These are phyloP conservation scores for Pongo abelii DNA, from an alignment of 2,113 vertebrate genomes.

Conservation along the genomic window DNA sequence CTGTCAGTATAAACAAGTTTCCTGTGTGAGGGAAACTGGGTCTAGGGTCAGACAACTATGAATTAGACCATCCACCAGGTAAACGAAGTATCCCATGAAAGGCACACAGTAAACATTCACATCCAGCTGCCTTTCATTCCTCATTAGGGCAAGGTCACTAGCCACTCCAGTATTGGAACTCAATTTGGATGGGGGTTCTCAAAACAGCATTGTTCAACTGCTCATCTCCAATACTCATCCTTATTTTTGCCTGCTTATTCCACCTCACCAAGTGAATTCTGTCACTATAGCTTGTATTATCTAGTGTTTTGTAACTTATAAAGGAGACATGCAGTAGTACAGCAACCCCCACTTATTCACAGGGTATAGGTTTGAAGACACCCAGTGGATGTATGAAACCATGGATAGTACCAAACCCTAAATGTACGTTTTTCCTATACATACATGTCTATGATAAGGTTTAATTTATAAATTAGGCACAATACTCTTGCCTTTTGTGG, in stretches of 20 bases:
- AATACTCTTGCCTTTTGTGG: neutral
- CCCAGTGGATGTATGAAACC: neutral
- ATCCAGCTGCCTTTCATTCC: neutral
- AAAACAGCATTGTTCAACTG: neutral
- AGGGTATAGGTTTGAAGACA: neutral
- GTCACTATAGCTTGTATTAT: neutral
- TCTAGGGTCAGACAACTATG: neutral
- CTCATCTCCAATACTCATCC: neutral
- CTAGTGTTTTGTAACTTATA: neutral
- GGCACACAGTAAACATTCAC: neutral
- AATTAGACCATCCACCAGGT: neutral
- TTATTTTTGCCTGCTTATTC: too few species aligned
- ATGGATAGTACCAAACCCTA: neutral
- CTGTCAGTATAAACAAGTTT: neutral
- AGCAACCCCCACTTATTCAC: neutral
- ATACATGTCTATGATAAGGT: neutral
- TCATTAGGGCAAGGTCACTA: neutral
- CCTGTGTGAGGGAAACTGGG: neutral
- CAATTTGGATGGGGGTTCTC: neutral
- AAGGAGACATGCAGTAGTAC: neutral
- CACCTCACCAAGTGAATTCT: neutral
- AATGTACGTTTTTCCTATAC: neutral
- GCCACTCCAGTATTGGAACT: neutral
- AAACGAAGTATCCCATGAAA: neutral
- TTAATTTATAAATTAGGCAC: neutral